A percentile compares a stretch with the other conserved stretches of the same genome.
Evolutionary conservation across 2,797 vertebrate species (phyloP).

Genomic region (Gambusia yucatana): DNA sequence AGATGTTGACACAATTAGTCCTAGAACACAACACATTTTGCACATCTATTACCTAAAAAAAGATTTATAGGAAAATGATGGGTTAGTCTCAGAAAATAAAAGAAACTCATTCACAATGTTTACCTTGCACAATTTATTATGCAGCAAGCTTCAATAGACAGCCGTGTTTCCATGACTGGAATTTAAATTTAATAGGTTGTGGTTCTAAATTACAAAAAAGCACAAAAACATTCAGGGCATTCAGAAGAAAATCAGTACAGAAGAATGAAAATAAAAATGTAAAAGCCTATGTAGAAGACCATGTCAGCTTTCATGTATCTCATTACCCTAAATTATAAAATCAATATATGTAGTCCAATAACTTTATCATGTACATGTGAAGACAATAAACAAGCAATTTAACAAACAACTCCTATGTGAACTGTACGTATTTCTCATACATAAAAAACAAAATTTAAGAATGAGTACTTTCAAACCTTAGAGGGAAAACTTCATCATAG

Average conservation of each 20-base stretch:
- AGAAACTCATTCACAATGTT: neutral
- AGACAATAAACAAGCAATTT: neutral
- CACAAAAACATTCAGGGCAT: neutral
- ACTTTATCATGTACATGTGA: neutral
- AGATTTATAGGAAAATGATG: neutral
- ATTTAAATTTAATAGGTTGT: neutral
- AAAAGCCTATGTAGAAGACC: neutral
- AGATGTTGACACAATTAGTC: slow-evolving; percentile 22
- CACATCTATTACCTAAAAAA: neutral
- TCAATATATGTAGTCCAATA: neutral
- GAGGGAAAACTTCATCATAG: neutral
- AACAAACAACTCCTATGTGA: neutral
- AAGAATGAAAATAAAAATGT: neutral
- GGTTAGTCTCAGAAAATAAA: neutral
- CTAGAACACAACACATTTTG: slow-evolving; percentile 4
- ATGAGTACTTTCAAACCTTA: neutral
- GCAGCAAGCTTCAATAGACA: neutral
- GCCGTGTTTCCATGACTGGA: neutral
- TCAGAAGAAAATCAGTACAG: neutral
- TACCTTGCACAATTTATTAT: neutral
- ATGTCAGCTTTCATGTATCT: neutral
- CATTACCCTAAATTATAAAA: neutral
- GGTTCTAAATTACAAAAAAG: neutral
- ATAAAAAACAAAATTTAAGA: neutral
- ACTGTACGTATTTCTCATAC: neutral